Percentiles rank a stretch among this genome's conserved stretches.
These are phyloP conservation scores for Eulemur macaco DNA, from an alignment of 2,113 vertebrate genomes.

Conservation along the genomic window DNA sequence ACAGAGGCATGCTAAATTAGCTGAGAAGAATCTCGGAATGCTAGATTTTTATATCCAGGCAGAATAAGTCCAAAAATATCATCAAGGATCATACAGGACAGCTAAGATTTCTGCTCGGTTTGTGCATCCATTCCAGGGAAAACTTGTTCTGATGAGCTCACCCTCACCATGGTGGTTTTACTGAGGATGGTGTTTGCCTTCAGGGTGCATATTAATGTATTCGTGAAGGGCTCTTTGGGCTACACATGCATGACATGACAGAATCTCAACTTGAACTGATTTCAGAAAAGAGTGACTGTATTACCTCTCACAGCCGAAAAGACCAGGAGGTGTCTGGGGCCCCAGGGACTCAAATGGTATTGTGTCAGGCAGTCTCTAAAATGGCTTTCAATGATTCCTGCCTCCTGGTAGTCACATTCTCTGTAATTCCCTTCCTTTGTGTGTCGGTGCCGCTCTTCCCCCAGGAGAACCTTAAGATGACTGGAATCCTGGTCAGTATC, in stretches of 20 bases:
- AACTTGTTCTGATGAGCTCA: background rate
- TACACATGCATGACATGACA: background rate
- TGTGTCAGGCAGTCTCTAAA: background rate
- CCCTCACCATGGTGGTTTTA: background rate
- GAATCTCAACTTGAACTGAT: background rate
- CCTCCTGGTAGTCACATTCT: background rate
- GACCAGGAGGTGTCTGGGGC: background rate
- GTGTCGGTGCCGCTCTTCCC: background rate
- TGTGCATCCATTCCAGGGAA: background rate
- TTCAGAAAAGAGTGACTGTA: background rate
- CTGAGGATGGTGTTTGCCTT: background rate
- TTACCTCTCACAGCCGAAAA: background rate
- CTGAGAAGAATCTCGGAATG: slow-evolving; percentile 55
- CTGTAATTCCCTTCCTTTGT: background rate
- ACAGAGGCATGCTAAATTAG: slow-evolving; percentile 59
- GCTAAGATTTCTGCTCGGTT: background rate
- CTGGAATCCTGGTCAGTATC: background rate
- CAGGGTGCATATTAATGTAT: background rate
- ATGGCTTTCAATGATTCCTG: background rate
- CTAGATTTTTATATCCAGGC: slow-evolving; percentile 43
- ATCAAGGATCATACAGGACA: background rate
- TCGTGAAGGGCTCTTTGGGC: background rate
- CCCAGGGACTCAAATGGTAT: background rate
- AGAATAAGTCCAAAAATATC: slow-evolving; percentile 51
- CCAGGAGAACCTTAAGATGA: background rate